Conservation (phyloP, 1,140 invertebrate genomes). For the Leptopilina boulardi region DNA sequence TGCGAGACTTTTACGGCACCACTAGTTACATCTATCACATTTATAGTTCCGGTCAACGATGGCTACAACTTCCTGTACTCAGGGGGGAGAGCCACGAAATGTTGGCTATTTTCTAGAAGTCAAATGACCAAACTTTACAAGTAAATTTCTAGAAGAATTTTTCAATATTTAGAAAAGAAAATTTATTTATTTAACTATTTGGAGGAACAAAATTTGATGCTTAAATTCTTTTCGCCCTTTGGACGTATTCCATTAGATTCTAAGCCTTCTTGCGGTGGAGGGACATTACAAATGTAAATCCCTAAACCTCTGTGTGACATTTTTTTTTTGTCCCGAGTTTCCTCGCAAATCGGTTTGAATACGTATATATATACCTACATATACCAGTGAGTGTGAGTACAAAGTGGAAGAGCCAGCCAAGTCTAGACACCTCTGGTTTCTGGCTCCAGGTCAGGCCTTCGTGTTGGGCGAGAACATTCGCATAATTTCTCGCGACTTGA, state of each 20-base stretch:
- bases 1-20: constrained; percentile 11
- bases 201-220: too few relatives aligned
- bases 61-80: constrained; percentile 17
- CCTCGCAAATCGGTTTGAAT: constrained; percentile 68
- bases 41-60: constrained; percentile 29
- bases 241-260: neutral
- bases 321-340: constrained; percentile 68
- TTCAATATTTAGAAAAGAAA: neutral
- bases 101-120: constrained; percentile 50
- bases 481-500: constrained; percentile 72
- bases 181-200: too few relatives aligned
- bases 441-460: constrained; percentile 19
- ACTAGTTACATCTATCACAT: constrained; percentile 27
- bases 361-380: too few relatives aligned
- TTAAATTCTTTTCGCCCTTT: neutral
- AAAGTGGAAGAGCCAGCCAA: constrained; percentile 56
- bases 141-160: neutral
- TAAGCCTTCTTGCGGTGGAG: constrained; percentile 36
- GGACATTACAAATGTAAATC: constrained; percentile 69
- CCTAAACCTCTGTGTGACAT: constrained; percentile 48
- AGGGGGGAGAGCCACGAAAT: constrained; percentile 22
- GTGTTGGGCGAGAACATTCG: constrained; percentile 53
- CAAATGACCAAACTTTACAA: neutral
- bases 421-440: constrained; percentile 60
- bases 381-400: constrained; percentile 46